Evolutionary conservation across 1,140 invertebrate genomes (phyloP).

Genomic region (Leptopilina clavipes): DNA sequence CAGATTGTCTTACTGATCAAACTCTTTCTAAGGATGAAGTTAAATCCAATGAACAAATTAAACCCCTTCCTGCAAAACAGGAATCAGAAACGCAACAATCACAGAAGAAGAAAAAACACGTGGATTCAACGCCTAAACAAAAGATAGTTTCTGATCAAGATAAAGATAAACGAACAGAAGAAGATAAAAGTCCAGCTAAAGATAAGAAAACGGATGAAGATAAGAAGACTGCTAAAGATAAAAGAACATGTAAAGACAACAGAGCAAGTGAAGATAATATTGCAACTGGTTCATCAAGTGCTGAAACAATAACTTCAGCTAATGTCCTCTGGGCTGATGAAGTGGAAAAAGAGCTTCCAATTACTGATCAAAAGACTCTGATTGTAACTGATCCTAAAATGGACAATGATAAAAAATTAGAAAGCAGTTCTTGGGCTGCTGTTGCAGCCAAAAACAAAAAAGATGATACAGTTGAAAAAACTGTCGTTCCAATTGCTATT

Average conservation of each 20-base stretch:
- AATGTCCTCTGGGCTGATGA: slow-evolving; percentile 11
- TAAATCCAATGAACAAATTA: background rate
- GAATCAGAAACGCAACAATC: slow-evolving; percentile 7
- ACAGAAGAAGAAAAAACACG: slow-evolving; percentile 10
- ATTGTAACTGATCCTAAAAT: slow-evolving; percentile 4
- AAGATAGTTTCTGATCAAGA: too few relatives aligned
- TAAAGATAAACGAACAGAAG: background rate
- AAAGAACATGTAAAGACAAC: background rate
- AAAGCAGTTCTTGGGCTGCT: slow-evolving; percentile 57
- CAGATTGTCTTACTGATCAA: background rate
- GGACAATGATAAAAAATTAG: slow-evolving; percentile 9
- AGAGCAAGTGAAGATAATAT: background rate
- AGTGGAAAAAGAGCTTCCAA: slow-evolving; percentile 11
- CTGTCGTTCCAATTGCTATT: background rate
- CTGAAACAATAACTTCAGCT: background rate
- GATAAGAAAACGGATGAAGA: background rate
- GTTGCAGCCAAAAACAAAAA: slow-evolving; percentile 56
- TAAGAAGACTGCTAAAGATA: background rate
- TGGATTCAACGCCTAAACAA: slow-evolving; percentile 25
- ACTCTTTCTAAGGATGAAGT: background rate
- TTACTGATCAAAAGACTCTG: background rate
- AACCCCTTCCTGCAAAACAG: background rate
- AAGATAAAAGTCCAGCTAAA: too few relatives aligned
- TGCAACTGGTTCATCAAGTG: background rate
- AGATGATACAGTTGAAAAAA: slow-evolving; percentile 34